Evolutionary conservation across 2,888 invertebrate species (phyloP).

Genomic region (Thera obeliscata): DNA sequence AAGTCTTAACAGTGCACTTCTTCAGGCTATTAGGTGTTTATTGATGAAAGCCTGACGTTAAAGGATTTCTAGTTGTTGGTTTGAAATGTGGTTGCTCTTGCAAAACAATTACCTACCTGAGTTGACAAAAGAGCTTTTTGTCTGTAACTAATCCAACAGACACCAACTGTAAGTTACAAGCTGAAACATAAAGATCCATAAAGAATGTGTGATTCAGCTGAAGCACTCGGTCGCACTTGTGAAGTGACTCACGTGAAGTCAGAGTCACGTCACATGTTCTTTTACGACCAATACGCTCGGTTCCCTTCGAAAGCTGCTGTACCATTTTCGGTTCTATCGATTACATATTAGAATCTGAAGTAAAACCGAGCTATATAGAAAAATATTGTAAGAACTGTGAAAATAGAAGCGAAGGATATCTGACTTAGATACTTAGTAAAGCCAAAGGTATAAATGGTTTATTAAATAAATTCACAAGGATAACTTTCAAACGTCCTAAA

Average conservation of each 20-base stretch:
- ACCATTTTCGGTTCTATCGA: constrained; percentile 62
- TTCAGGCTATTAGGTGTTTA: too few relatives aligned
- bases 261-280: constrained; percentile 46
- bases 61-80: too few relatives aligned
- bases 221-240: constrained; percentile 57
- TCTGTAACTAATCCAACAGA: constrained; percentile 3
- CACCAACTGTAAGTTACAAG: constrained; percentile 5
- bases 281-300: constrained; percentile 59
- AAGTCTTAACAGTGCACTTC: too few relatives aligned
- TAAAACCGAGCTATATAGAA: neutral
- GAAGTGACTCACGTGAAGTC: constrained; percentile 53
- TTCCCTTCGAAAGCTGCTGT: constrained; percentile 54
- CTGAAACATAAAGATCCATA: constrained; percentile 63
- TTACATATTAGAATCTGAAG: constrained; percentile 28
- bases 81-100: too few relatives aligned
- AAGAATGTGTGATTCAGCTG: constrained; percentile 73
- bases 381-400: neutral
- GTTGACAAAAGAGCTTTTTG: too few relatives aligned
- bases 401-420: neutral
- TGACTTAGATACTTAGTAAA: neutral
- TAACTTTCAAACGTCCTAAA: too few relatives aligned
- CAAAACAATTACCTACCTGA: too few relatives aligned
- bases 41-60: too few relatives aligned
- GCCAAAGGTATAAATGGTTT: too few relatives aligned
- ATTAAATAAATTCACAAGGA: too few relatives aligned